Base-by-base conservation (phyloP, 2,888 invertebrate species). In the Drosophila imparisetae region DNA sequence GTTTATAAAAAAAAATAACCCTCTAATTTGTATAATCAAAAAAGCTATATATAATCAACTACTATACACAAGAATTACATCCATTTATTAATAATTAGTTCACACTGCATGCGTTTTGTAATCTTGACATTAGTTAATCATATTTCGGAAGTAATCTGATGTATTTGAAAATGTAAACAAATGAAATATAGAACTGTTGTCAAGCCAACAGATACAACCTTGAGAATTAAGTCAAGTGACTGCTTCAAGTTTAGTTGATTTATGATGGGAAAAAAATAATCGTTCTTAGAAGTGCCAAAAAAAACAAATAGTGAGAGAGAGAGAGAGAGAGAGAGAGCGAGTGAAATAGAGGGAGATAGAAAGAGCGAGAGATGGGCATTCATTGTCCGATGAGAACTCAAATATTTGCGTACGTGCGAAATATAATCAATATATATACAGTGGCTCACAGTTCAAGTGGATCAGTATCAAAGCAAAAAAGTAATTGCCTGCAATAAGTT, bases 61-160 rank as follows among this genome's bases (percentile, higher is more conserved):
- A 66, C 40, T 21, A 66, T 2, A 24, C 21, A 21, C n/a, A 30
- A 27, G 6, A 36, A 18, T 7, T 38, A 29, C 27, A 8, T 29
- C 8, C 36, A 48, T 5, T 58, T 48, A 57, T 57, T 63, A 42
- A 57, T n/a, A 34, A 40, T 8, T 21, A 8, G 21, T 24, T 24
- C 18, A 30, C 30, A 21, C 5, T 40, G n/a, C 27, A 34, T n/a
- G 21, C 29, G 2, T 24, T 11, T 24, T n/a, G 30, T n/a, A 11
- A 45, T 15, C 8, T 24, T 52, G 18, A 64, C 18, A 30, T 64
- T 53, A 36, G 18, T 10, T 24, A 53, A 18, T 15, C 21, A 24
- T 15, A 32, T 59, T 36, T 27, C 0, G 32, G 3, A 10, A 32
- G 32, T 38, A 38, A n/a, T 18, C 18, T 0, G 15, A 29, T 40